A percentile compares a stretch with the other conserved stretches of the same genome.
Conservation (phyloP, 2,113 vertebrate species). For the Hassar affinis region DNA sequence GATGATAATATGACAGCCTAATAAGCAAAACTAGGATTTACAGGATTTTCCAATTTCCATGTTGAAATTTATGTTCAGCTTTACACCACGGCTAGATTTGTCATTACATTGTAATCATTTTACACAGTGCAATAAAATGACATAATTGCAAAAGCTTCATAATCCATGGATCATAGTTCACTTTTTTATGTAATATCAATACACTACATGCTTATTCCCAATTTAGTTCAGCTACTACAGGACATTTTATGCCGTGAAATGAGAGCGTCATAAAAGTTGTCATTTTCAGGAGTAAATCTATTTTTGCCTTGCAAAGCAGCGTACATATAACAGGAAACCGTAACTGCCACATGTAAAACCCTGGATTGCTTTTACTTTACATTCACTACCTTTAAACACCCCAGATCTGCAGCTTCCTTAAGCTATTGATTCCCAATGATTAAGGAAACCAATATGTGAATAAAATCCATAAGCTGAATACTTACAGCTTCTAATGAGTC, state of each 20-base stretch:
- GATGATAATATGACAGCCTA: constrained; percentile 15
- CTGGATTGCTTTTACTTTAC: background rate
- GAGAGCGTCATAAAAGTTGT: background rate
- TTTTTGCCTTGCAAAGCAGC: background rate
- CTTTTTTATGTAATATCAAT: constrained; percentile 10
- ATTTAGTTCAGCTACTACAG: background rate
- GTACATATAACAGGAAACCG: too few species aligned
- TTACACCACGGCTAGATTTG: constrained; percentile 5
- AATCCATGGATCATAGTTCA: constrained; percentile 7
- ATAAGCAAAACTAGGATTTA: constrained; percentile 25
- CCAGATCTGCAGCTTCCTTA: background rate
- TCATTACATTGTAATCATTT: constrained; percentile 10
- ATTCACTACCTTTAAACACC: background rate
- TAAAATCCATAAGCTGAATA: constrained; percentile 32
- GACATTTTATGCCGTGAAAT: constrained; percentile 3
- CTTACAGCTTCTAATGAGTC: constrained; percentile 19
- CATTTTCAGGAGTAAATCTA: background rate
- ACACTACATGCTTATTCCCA: background rate
- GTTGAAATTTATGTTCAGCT: constrained; percentile 17
- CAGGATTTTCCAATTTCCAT: constrained; percentile 17
- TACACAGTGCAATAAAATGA: constrained; percentile 28
- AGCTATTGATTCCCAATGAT: constrained; percentile 37
- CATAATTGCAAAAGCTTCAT: constrained; percentile 24
- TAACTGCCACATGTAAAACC: background rate
- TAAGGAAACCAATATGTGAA: constrained; percentile 35